Percentiles rank a stretch among this genome's conserved stretches.
These are phyloP conservation scores for Morpho achilles DNA, from an alignment of 2,888 invertebrate genomes.

Conservation along the genomic window DNA sequence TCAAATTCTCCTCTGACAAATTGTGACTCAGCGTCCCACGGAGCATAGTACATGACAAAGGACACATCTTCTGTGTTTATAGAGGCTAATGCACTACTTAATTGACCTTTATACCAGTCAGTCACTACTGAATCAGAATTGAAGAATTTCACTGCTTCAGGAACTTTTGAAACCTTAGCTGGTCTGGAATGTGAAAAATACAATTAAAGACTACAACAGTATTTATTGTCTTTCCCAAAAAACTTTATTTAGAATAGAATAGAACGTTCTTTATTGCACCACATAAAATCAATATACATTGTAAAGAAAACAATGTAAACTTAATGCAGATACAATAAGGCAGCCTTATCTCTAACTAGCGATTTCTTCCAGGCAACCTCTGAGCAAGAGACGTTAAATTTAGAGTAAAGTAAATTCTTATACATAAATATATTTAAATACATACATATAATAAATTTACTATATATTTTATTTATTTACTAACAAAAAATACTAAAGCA, in stretches of 20 bases:
- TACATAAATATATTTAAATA: too few relatives aligned
- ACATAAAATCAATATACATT: too few relatives aligned
- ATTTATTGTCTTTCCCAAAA: background rate
- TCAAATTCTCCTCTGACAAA: slow-evolving; percentile 86
- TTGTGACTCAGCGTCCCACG: slow-evolving; percentile 95
- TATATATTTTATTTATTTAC: too few relatives aligned
- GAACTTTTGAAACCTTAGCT: slow-evolving; percentile 62
- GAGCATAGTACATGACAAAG: slow-evolving; percentile 96
- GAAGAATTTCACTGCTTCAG: slow-evolving; percentile 85
- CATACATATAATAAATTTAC: too few relatives aligned
- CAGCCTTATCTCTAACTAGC: too few relatives aligned
- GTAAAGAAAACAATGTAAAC: too few relatives aligned
- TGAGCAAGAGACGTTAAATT: too few relatives aligned
- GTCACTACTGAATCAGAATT: slow-evolving; percentile 82
- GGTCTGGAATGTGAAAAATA: slow-evolving; percentile 44
- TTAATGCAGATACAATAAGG: too few relatives aligned
- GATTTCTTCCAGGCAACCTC: too few relatives aligned
- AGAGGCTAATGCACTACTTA: slow-evolving; percentile 81
- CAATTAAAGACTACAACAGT: background rate
- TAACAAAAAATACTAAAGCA: too few relatives aligned
- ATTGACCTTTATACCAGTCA: slow-evolving; percentile 89
- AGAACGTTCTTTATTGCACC: too few relatives aligned
- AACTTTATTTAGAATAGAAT: background rate
- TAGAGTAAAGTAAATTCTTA: too few relatives aligned
- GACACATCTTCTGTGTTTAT: slow-evolving; percentile 85